These are phyloP conservation scores for Drosophila orosa DNA, from an alignment of 1,140 invertebrate species.

Conservation along the genomic window DNA sequence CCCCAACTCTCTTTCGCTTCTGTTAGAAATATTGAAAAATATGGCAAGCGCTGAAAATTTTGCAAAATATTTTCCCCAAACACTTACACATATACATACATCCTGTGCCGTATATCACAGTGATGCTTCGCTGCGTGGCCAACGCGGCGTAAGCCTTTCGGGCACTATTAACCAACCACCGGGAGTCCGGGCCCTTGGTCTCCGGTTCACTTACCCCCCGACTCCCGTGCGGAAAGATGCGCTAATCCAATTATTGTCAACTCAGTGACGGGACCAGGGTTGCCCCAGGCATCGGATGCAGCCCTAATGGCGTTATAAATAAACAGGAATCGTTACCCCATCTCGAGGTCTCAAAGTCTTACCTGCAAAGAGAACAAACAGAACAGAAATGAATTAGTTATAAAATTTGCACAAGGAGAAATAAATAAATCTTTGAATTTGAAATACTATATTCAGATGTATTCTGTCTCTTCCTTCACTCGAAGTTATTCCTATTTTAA, in stretches of 20 bases:
- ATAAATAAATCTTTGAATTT: background rate
- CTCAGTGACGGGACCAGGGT: conserved; percentile 69
- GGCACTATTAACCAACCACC: conserved; percentile 64
- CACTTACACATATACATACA: conserved; percentile 2
- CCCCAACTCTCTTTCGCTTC: too few species aligned
- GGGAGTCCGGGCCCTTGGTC: background rate
- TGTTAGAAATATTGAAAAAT: conserved; percentile 59
- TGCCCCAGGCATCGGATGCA: conserved; percentile 15
- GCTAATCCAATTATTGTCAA: conserved; percentile 84
- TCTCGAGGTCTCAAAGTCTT: conserved; percentile 30
- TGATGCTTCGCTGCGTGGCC: conserved; percentile 65
- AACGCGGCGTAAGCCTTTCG: conserved; percentile 72
- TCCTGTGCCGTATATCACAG: conserved; percentile 42
- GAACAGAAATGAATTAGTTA: conserved; percentile 26
- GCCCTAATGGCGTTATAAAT: conserved; percentile 65
- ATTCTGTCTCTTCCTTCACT: background rate
- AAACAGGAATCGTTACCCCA: conserved; percentile 30
- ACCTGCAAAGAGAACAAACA: conserved; percentile 60
- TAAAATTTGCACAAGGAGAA: conserved; percentile 4
- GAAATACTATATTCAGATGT: background rate
- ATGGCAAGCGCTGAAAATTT: conserved; percentile 67
- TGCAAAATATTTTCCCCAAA: conserved; percentile 61
- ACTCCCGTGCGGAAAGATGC: conserved; percentile 49
- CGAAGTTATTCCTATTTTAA: background rate
- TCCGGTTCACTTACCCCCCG: conserved; percentile 29